phyloP scores from a whole-genome alignment of 2,888 invertebrate genomes.

The Agrotis clavis region DNA sequence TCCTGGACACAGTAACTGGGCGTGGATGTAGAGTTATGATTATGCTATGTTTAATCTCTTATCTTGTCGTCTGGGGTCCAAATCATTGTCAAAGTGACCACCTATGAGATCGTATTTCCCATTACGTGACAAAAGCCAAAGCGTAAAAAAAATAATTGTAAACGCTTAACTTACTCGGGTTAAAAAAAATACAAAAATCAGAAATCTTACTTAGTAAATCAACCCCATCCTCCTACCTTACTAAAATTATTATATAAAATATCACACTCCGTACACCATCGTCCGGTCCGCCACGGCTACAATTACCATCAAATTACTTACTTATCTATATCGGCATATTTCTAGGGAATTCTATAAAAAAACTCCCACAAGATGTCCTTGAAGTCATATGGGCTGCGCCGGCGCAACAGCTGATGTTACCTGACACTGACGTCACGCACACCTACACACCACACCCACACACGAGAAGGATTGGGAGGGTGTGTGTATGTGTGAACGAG shows the following conservation, averaged over 20 bases:
- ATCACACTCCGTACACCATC: not conserved
- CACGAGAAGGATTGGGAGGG: constrained; percentile 12
- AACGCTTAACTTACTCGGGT: too few relatives aligned
- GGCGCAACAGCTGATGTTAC: constrained; percentile 89
- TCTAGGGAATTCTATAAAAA: constrained; percentile 56
- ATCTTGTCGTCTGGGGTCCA: not conserved
- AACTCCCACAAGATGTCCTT: constrained; percentile 83
- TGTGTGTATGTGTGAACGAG: constrained; percentile 50
- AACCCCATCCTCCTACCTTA: too few relatives aligned
- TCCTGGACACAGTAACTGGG: too few relatives aligned
- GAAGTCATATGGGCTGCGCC: constrained; percentile 89
- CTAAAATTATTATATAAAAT: not conserved
- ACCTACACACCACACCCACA: constrained; percentile 45
- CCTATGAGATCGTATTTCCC: too few relatives aligned
- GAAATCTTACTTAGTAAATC: not conserved
- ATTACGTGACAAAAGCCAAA: too few relatives aligned
- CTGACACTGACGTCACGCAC: constrained; percentile 80
- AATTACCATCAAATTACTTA: constrained; percentile 57
- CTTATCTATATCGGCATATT: constrained; percentile 51
- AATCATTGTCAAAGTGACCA: not conserved
- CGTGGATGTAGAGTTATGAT: not conserved
- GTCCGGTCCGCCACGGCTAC: constrained; percentile 1
- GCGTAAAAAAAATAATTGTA: too few relatives aligned
- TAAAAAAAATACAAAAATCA: not conserved
- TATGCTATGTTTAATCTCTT: not conserved